A percentile compares a stretch with the other conserved stretches of the same genome.
These are phyloP conservation scores for Leptinotarsa lineolata DNA, from an alignment of 1,140 invertebrate genomes.

Conservation along the genomic window DNA sequence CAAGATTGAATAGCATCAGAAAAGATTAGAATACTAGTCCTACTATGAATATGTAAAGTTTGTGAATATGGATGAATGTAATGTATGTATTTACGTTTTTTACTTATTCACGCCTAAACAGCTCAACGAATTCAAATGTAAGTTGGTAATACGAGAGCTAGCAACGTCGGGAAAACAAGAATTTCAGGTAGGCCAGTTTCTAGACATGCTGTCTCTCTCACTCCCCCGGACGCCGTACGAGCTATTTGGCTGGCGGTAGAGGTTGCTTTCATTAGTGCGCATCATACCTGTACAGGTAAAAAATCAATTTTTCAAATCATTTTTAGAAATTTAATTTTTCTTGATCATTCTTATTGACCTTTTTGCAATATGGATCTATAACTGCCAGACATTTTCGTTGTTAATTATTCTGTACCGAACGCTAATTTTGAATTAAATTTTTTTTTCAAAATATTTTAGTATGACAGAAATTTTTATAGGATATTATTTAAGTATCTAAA, in stretches of 20 bases:
- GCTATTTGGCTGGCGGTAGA: conserved; percentile 21
- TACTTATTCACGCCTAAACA: too few species aligned
- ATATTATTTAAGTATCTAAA: conserved; percentile 23
- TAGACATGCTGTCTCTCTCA: conserved; percentile 30
- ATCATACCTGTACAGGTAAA: conserved; percentile 32
- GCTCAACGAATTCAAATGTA: too few species aligned
- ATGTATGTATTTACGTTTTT: too few species aligned
- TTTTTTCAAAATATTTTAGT: conserved; percentile 31
- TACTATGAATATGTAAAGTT: too few species aligned
- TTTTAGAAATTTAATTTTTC: conserved; percentile 13
- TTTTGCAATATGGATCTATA: conserved; percentile 19
- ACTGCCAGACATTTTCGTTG: conserved; percentile 29
- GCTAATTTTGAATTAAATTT: conserved; percentile 23
- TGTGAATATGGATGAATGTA: too few species aligned
- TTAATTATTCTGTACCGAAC: conserved; percentile 30
- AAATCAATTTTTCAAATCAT: conserved; percentile 20
- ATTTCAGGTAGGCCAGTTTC: conserved; percentile 34
- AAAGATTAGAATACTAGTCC: too few species aligned
- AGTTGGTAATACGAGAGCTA: conserved; percentile 16
- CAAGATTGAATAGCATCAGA: too few species aligned
- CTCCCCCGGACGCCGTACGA: conserved; percentile 27
- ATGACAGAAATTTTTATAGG: conserved; percentile 22
- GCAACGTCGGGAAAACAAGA: conserved; percentile 21
- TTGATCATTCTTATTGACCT: conserved; percentile 24
- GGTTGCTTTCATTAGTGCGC: conserved; percentile 24